phyloP scores from a whole-genome alignment of 2,113 vertebrate species.

The Cettia cetti region DNA sequence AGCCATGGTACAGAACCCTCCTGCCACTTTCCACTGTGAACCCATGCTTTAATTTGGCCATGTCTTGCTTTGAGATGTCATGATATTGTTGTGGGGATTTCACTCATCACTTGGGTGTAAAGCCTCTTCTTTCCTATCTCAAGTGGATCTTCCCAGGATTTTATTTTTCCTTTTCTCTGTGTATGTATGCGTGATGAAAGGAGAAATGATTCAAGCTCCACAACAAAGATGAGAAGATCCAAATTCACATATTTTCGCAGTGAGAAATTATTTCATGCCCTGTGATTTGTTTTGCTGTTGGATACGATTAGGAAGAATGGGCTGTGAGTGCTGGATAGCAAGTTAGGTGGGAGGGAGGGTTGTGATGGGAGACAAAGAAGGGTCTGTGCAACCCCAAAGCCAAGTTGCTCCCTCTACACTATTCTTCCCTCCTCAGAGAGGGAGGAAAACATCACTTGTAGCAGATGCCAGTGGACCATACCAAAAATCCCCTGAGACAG shows the following conservation, averaged over 20 bases:
- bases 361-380: not conserved
- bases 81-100: not conserved
- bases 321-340: constrained; percentile 13
- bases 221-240: constrained; percentile 60
- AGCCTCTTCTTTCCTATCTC: constrained; percentile 45
- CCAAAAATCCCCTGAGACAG: not conserved
- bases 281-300: constrained; percentile 49
- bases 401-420: not conserved
- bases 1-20: not conserved
- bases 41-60: not conserved
- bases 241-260: constrained; percentile 58
- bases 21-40: not conserved
- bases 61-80: not conserved
- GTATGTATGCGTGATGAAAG: constrained; percentile 32
- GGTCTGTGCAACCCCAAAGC: not conserved
- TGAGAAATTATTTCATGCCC: constrained; percentile 51
- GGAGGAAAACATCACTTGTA: not conserved
- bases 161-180: constrained; percentile 34
- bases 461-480: not conserved
- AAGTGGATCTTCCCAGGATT: constrained; percentile 44
- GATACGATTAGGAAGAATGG: constrained; percentile 28
- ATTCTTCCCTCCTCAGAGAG: not conserved
- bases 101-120: constrained; percentile 45
- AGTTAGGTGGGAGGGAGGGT: not conserved
- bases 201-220: constrained; percentile 59